Conservation (phyloP, 1,140 invertebrate species). For the Lutraria rhynchaena region DNA sequence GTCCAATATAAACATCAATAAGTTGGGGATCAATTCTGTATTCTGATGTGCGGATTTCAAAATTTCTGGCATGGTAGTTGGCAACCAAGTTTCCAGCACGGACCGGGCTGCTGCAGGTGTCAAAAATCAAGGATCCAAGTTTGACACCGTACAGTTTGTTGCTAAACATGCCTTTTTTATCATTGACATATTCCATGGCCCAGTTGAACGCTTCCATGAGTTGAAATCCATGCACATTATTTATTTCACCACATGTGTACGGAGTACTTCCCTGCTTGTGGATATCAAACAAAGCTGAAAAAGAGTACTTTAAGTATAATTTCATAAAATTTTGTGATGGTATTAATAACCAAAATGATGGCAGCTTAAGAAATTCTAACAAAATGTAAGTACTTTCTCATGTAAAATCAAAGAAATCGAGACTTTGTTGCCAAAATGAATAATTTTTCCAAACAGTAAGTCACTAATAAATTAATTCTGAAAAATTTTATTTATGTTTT, state of each 20-base stretch:
- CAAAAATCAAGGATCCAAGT: conserved; percentile 75
- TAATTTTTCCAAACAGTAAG: too few relatives aligned
- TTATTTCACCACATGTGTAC: conserved; percentile 78
- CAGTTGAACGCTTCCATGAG: conserved; percentile 80
- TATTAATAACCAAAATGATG: too few relatives aligned
- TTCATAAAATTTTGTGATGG: too few relatives aligned
- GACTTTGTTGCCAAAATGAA: too few relatives aligned
- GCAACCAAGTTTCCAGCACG: conserved; percentile 78
- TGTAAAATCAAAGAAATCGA: too few relatives aligned
- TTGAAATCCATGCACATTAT: conserved; percentile 76
- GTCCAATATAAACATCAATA: conserved; percentile 78
- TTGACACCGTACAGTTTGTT: conserved; percentile 67
- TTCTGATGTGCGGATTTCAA: conserved; percentile 58
- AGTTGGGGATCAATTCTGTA: conserved; percentile 64
- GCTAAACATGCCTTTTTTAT: conserved; percentile 70
- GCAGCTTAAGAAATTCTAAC: too few relatives aligned
- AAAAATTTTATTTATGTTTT: too few relatives aligned
- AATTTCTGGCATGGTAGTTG: conserved; percentile 76
- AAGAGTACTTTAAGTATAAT: too few relatives aligned
- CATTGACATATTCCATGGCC: conserved; percentile 77
- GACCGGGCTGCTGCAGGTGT: conserved; percentile 76
- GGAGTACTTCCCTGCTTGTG: conserved; percentile 76
- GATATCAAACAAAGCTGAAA: conserved; percentile 79
- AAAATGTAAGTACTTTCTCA: too few relatives aligned
- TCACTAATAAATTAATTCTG: too few relatives aligned